Base-by-base conservation (phyloP, 35 echinoderm and acorn worm species). In the Chiridota heheva region DNA sequence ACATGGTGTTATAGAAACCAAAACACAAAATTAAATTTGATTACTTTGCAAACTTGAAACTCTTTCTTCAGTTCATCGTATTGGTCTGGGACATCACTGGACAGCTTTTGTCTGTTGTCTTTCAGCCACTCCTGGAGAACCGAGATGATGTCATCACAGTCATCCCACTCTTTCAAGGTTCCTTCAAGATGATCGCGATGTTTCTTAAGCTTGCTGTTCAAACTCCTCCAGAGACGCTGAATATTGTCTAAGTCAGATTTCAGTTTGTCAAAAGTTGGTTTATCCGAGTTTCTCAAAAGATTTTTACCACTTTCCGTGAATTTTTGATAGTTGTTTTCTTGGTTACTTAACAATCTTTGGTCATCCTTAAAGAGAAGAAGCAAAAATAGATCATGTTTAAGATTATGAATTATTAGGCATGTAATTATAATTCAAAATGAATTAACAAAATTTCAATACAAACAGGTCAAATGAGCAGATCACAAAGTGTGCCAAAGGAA, bases 231-330 rank as follows among this genome's bases (percentile, higher is more conserved):
- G n/a, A 65, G 77, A 35, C 83, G 87, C 44, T 97, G 94, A 3
- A 83, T 44, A 4, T 85, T 81, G n/a, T 81, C 81, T 36, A 97
- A 72, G 60, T 85, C 78, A 7, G 64, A 62, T 37, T 87, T 78
- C n/a, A 97, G 85, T 42, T 72, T 68, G 40, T 91, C 89, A 27
- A 78, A 80, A 34, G 94, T 81, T 34, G 47, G 40, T 15, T 85
- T 60, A 39, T 91, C 89, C 0, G 94, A 91, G 57, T 87, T 91
- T 7, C 84, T 38, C 26, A 97, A 81, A 20, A 97, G 81, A 1
- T 74, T 56, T 55, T 88, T 97, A 31, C 94, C 88, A 10, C 80
- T 73, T 40, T 97, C 89, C 61, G 87, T 97, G 17, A 97, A 58
- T n/a, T 84, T 46, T 31, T 91, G 80, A 60, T 97, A 91, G 36